A percentile compares a stretch with the other conserved stretches of the same genome.
Evolutionary conservation across 1,140 invertebrate species (phyloP).

Genomic region (Macrobrachium rosenbergii): DNA sequence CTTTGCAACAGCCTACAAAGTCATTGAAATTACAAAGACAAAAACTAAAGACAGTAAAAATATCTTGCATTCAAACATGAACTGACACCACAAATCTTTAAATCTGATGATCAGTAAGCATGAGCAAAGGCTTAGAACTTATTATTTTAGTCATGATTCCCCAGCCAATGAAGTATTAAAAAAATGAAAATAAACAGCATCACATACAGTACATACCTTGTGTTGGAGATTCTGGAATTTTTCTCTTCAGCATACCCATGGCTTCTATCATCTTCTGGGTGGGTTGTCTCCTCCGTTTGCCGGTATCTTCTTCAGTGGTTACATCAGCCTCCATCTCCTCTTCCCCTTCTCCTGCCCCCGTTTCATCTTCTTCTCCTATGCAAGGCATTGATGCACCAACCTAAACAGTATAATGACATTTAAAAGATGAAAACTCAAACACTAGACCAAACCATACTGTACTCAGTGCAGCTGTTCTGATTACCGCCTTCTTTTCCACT

Average conservation of each 20-base stretch:
- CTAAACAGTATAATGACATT: not conserved
- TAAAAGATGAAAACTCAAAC: not conserved
- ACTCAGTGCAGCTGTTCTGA: no score
- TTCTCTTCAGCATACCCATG: constrained; percentile 58
- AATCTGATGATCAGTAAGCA: no score
- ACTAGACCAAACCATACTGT: not conserved
- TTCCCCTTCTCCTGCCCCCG: constrained; percentile 41
- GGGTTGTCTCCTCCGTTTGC: constrained; percentile 54
- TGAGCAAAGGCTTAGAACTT: not conserved
- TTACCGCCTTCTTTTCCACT: no score
- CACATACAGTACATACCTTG: constrained; percentile 27
- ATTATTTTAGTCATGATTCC: no score
- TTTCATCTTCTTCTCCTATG: constrained; percentile 44
- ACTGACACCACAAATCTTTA: not conserved
- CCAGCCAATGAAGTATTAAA: not conserved
- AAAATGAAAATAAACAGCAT: not conserved
- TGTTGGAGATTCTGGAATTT: constrained; percentile 53
- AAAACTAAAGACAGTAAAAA: no score
- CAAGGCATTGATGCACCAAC: constrained; percentile 58
- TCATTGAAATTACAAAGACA: no score
- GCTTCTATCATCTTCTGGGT: constrained; percentile 60
- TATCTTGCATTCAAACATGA: no score
- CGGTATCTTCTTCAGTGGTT: constrained; percentile 39
- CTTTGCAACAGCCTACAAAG: no score
- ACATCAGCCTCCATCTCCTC: constrained; percentile 26